phyloP scores from a whole-genome alignment of 2,113 vertebrate species.

The Tympanuchus pallidicinctus region DNA sequence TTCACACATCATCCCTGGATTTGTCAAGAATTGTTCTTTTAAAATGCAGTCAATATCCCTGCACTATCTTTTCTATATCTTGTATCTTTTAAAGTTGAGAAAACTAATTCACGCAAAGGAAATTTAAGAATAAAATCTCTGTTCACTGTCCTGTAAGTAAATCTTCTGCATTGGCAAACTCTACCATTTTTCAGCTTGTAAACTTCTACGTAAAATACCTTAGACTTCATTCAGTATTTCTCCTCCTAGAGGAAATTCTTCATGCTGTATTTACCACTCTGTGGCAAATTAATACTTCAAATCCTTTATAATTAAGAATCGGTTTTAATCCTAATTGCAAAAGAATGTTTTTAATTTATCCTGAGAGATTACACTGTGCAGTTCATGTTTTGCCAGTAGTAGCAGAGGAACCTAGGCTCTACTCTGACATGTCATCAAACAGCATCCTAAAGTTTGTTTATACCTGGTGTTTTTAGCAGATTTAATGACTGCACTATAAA shows the following conservation, averaged over 20 bases:
- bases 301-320: conserved; percentile 33
- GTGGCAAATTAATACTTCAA: conserved; percentile 25
- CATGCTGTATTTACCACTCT: neutral
- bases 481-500: neutral
- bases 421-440: neutral
- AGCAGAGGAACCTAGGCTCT: neutral
- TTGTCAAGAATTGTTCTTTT: neutral
- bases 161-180: neutral
- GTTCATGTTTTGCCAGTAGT: neutral
- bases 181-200: neutral
- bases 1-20: neutral
- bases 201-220: neutral
- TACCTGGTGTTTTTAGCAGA: neutral
- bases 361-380: neutral
- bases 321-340: conserved; percentile 34
- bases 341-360: conserved; percentile 24
- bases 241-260: neutral
- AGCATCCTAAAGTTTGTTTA: neutral
- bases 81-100: neutral
- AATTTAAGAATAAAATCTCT: neutral
- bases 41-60: neutral
- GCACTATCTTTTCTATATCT: neutral
- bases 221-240: neutral
- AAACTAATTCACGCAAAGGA: neutral
- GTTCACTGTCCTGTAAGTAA: neutral